Conservation (phyloP, 2,888 invertebrate species). For the Erynnis tages region DNA sequence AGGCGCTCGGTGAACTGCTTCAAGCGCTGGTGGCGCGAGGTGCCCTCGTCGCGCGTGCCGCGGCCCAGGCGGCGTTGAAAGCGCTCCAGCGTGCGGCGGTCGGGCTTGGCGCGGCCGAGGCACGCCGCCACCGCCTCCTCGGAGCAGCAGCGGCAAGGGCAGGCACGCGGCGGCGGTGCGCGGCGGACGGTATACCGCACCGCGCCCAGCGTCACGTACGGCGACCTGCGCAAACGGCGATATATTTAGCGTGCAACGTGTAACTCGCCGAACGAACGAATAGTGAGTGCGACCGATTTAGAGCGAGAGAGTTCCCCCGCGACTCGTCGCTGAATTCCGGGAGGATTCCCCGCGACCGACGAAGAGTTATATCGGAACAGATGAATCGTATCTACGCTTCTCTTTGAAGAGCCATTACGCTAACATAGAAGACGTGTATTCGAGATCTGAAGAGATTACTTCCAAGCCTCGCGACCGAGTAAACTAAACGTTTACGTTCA, state of each 20-base stretch:
- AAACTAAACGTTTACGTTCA: conserved; percentile 32
- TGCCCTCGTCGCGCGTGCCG: conserved; percentile 75
- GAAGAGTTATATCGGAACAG: conserved; percentile 61
- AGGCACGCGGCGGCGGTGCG: conserved; percentile 82
- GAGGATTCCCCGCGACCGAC: conserved; percentile 76
- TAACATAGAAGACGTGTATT: conserved; percentile 32
- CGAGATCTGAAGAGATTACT: conserved; percentile 26
- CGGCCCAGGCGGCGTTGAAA: conserved; percentile 89
- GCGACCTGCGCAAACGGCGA: conserved; percentile 68
- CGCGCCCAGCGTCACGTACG: conserved; percentile 85
- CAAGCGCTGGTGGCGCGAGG: conserved; percentile 84
- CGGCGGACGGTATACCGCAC: conserved; percentile 87
- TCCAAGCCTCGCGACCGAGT: conserved; percentile 37
- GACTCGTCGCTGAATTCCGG: conserved; percentile 68
- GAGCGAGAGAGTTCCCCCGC: conserved; percentile 67
- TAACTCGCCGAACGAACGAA: conserved; percentile 65
- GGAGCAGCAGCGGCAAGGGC: conserved; percentile 80
- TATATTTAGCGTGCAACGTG: conserved; percentile 57
- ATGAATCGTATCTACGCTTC: conserved; percentile 52
- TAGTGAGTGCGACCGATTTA: conserved; percentile 77
- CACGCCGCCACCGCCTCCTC: conserved; percentile 79
- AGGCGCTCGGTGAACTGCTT: conserved; percentile 91
- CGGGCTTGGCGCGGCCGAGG: conserved; percentile 76
- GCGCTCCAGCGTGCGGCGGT: conserved; percentile 89
- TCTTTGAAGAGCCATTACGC: conserved; percentile 49